A percentile compares a stretch with the other conserved stretches of the same genome.
These are phyloP conservation scores for Heliconius eleuchia DNA, from an alignment of 1,140 invertebrate genomes.

Conservation along the genomic window DNA sequence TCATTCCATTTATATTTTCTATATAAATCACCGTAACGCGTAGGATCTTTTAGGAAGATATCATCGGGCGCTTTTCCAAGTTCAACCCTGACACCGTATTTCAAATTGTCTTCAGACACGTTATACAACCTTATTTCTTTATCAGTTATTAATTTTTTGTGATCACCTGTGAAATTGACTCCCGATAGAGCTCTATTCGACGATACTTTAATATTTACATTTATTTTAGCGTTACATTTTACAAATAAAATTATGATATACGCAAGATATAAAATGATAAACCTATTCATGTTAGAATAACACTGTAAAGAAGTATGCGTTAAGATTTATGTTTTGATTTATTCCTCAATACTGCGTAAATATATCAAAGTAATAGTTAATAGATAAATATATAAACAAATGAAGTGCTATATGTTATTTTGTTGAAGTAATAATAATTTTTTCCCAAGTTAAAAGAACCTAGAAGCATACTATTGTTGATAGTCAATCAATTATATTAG, in stretches of 20 bases:
- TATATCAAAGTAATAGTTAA: neutral
- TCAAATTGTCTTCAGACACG: slow-evolving; percentile 54
- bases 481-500: too few species aligned
- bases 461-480: too few species aligned
- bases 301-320: neutral
- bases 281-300: neutral
- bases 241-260: neutral
- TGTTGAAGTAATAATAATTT: neutral
- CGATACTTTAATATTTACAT: slow-evolving; percentile 47
- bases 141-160: slow-evolving; percentile 51
- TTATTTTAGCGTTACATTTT: slow-evolving; percentile 42
- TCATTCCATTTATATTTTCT: slow-evolving; percentile 53
- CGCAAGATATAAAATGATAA: neutral
- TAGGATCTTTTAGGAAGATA: slow-evolving; percentile 59
- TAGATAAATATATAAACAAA: neutral
- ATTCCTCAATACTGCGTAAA: neutral
- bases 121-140: slow-evolving; percentile 57
- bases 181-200: slow-evolving; percentile 38
- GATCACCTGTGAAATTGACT: slow-evolving; percentile 42
- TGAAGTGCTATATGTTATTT: neutral
- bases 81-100: slow-evolving; percentile 49
- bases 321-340: neutral
- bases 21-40: slow-evolving; percentile 53
- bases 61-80: slow-evolving; percentile 54
- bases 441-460: neutral